These are phyloP conservation scores for Echinops telfairi DNA, from an alignment of 2,113 vertebrate species.

Conservation along the genomic window DNA sequence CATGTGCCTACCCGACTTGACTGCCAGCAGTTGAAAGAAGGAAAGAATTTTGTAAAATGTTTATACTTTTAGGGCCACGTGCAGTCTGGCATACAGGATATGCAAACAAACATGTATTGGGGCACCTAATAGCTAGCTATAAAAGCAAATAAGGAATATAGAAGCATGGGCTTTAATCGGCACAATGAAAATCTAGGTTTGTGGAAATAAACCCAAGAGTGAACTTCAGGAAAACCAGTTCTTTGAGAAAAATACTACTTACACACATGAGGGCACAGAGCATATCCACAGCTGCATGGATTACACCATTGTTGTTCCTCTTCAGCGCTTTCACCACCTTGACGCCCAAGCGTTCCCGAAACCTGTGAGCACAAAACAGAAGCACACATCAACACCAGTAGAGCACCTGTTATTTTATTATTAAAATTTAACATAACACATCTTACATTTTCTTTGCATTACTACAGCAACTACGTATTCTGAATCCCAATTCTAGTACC, in stretches of 20 bases:
- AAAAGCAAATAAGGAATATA: neutral
- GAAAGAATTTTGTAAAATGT: neutral
- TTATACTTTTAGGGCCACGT: neutral
- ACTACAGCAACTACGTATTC: neutral
- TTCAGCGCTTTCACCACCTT: constrained; percentile 99
- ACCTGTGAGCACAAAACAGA: constrained; percentile 88
- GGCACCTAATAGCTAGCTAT: constrained; percentile 2
- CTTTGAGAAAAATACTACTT: constrained; percentile 85
- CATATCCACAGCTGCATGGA: constrained; percentile 98
- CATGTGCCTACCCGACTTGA: neutral
- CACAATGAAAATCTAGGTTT: constrained; percentile 24
- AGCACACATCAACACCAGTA: constrained; percentile 13
- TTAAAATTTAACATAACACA: neutral
- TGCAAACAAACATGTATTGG: neutral
- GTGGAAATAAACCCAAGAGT: neutral
- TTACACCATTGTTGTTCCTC: constrained; percentile 96
- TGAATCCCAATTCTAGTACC: neutral
- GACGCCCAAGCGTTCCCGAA: constrained; percentile 96
- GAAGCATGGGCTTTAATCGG: neutral
- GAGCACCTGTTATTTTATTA: neutral
- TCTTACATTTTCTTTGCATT: neutral
- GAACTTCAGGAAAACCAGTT: neutral
- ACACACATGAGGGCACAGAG: constrained; percentile 99
- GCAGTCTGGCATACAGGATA: neutral
- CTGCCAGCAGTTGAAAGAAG: neutral